Evolutionary conservation across 1,140 invertebrate species (phyloP).

Genomic region (Drosophila persimilis): DNA sequence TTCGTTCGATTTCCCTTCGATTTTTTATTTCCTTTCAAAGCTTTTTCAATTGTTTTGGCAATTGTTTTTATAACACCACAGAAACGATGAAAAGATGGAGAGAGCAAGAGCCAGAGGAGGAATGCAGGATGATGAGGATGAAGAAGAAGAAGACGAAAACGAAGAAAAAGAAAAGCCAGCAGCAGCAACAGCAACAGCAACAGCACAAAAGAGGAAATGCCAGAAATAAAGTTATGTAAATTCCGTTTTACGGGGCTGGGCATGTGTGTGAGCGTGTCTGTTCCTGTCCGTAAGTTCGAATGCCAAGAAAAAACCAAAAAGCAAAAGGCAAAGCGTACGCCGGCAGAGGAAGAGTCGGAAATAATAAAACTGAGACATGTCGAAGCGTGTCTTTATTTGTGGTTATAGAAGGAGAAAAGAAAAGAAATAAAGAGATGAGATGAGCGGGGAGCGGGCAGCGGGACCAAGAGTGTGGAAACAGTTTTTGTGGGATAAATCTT

Average conservation of each 20-base stretch:
- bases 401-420: conserved; percentile 11
- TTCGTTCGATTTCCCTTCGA: conserved; percentile 39
- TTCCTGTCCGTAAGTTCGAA: conserved; percentile 38
- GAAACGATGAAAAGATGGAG: conserved; percentile 25
- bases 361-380: conserved; percentile 68
- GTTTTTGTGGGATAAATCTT: conserved; percentile 18
- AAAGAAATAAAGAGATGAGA: background rate
- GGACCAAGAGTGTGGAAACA: no score
- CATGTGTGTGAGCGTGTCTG: conserved; percentile 33
- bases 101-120: background rate
- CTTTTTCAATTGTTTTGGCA: conserved; percentile 65
- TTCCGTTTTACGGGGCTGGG: conserved; percentile 45
- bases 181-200: conserved; percentile 1
- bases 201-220: conserved; percentile 62
- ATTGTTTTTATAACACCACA: conserved; percentile 73
- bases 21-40: conserved; percentile 48
- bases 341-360: conserved; percentile 46
- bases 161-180: background rate
- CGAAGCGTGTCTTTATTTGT: conserved; percentile 28
- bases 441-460: background rate
- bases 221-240: conserved; percentile 80
- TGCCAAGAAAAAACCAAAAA: conserved; percentile 30
- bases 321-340: no score
- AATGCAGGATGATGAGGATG: conserved; percentile 3
- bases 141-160: background rate